Base-by-base conservation (phyloP, 2,888 invertebrate genomes). In the Erebia epiphron region DNA sequence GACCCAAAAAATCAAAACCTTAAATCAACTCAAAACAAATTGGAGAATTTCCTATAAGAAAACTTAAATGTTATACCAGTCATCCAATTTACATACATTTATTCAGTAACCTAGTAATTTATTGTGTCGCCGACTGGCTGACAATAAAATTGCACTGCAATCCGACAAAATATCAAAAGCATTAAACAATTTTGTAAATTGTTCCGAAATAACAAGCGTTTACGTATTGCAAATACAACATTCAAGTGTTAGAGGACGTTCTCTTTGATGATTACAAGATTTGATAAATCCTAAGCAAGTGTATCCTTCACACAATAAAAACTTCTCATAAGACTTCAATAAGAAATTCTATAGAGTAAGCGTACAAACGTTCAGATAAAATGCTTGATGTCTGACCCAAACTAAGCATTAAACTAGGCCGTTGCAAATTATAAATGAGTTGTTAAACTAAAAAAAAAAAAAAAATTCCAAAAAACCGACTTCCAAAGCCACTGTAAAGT, bases 101-200 rank as follows among this genome's bases (percentile, higher is more conserved):
- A 66, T 66, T 57, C 65, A 26, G 46, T 67, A 58, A 16, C 21
- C 57, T 49, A 67, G n/a, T 67, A 57, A 46, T 57, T 67, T 58
- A 67, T 67, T 64, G 21, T 35, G 61, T 65, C 65, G 64, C 67
- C 18, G 56, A 54, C 63, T 35, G 26, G 66, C 54, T 70, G 72
- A 74, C 74, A 72, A 69, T 52, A 72, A 74, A 72, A 74, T 74
- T 74, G 57, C 68, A 63, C 58, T 14, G 46, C 63, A 66, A 61
- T 46, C 54, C 56, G 49, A 62, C 68, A 67, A 70, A 74, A 74
- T 72, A 70, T 49, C 70, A 70, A 58, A 66, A 35, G 56, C 66
- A 70, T 72, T 72, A 71, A 56, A 69, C 61, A 69, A 70, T 70
- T 64, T 56, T 64, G 67, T 63, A 72, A 70, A 70, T 72, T 57